Evolutionary conservation across 2,113 vertebrate species (phyloP), one percentile per base, ranked within the genome.

Genomic region (Esox niger): DNA sequence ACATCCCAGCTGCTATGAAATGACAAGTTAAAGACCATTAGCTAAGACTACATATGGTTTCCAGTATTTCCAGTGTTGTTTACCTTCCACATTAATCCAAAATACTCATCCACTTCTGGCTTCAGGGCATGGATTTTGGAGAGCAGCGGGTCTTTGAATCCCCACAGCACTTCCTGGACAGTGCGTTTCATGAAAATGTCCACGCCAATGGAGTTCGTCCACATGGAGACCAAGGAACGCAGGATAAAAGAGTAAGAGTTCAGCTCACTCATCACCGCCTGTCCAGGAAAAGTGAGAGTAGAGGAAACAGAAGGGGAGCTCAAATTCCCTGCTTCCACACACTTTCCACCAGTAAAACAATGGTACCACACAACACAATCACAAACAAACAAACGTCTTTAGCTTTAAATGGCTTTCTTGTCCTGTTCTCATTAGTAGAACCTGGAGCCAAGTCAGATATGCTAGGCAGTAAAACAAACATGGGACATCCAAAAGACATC

Each of bases 81-180:
- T 84, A 99, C 97, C 92, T 94, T 94, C 79, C 89, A 93, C 88
- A 96, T 98, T 17, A 97, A 88, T 13, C 97, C 97, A 47, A 99
- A 99, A 13, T 91, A 67, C 0, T 94, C 88, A 0, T 95, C 90
- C 6, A 98, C 73, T 0, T 92, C 88, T 0, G 92, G 90, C 20
- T 74, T 88, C 59, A 98, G 2, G 6, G 62, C 0, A 2, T 94
- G 92, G 62, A 98, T 15, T 56, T 91, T 81, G 1, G 90, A 61
- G 58, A 98, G 85, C 8, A 99, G 78, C 21, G 90, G 92, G 83
- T 98, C 95, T 70, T 88, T 94, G 88, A 98, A 99, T 71, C 97
- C 97, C 97, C 97, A 99, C 9, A 99, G 86, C 15, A 96, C 49
- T 21, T 98, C 93, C 0, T 98, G 90, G 1, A 95, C 93, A 0